Percentiles rank a stretch among this genome's conserved stretches.
These are phyloP conservation scores for Xanthia icteritia DNA, from an alignment of 2,888 invertebrate species.

Conservation along the genomic window DNA sequence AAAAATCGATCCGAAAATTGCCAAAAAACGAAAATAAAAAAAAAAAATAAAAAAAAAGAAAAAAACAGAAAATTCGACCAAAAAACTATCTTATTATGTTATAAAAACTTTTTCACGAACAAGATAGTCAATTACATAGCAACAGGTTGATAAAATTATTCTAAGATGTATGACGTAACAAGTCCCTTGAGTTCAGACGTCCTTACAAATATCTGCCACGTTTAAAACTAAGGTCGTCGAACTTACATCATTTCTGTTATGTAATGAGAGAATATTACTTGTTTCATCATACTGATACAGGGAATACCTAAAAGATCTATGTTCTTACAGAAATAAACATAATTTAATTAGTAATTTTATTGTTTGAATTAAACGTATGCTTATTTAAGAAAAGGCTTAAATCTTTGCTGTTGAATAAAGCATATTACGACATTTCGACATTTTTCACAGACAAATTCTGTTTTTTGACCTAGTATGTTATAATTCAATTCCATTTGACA, in stretches of 20 bases:
- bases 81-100: not conserved
- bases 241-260: slow-evolving; percentile 18
- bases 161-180: slow-evolving; percentile 30
- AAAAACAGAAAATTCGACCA: too few species aligned
- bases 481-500: too few species aligned
- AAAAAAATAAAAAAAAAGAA: too few species aligned
- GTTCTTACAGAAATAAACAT: not conserved
- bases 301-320: not conserved
- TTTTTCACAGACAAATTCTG: too few species aligned
- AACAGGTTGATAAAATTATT: slow-evolving; percentile 27
- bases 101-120: not conserved
- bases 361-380: too few species aligned
- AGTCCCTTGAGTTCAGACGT: slow-evolving; percentile 18
- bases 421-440: too few species aligned
- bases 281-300: not conserved
- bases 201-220: slow-evolving; percentile 28
- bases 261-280: slow-evolving; percentile 13
- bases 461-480: too few species aligned
- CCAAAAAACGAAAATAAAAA: too few species aligned
- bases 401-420: too few species aligned
- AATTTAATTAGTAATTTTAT: not conserved
- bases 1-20: not conserved
- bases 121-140: not conserved
- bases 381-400: too few species aligned
- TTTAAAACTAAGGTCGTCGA: slow-evolving; percentile 39